Evolutionary conservation across 2,797 vertebrate genomes (phyloP), one percentile per base, ranked within the genome.

Genomic region (Diplodus puntazzo): DNA sequence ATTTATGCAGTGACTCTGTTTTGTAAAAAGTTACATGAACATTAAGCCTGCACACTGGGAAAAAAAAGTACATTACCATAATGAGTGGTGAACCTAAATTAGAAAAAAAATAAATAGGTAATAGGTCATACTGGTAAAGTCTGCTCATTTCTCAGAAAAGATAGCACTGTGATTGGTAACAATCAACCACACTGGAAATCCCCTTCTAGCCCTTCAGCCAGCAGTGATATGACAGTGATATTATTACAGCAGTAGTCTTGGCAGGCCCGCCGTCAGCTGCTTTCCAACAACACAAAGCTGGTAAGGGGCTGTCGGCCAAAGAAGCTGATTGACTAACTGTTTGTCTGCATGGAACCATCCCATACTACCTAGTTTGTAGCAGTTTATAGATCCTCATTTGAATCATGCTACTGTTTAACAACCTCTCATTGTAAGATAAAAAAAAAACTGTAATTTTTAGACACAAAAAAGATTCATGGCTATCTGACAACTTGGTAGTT

Each of bases 211-310:
- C 65, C 23, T 77, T 64, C 20, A 76, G 67, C 82, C 63, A 79
- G 25, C 50, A 73, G 39, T 74, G 80, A 85, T 76, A 83, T 70
- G 86, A 82, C 76, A 75, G 82, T 54, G 85, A 84, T 84, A 81
- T 84, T 74, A 88, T 80, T 79, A 79, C 73, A 84, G 83, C 72
- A 75, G 75, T 79, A 53, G 73, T 70, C 73, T 86, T 87, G 82
- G 84, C 87, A 86, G 66, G 46, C 17, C 17, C 10, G 3, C 23
- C 58, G 73, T 84, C 59, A 83, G 76, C 83, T 75, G 80, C 78
- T 84, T 81, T 91, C 78, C 77, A 89, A 78, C 77, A 88, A 73
- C 78, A 88, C 77, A 90, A 82, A 83, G 79, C 77, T 70, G 73
- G 66, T 80, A 50, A 61, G n/a, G 1, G 64, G 76, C 70, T 81